Evolutionary conservation across 1,140 invertebrate species (phyloP).

Genomic region (Zaprionus vittiger): DNA sequence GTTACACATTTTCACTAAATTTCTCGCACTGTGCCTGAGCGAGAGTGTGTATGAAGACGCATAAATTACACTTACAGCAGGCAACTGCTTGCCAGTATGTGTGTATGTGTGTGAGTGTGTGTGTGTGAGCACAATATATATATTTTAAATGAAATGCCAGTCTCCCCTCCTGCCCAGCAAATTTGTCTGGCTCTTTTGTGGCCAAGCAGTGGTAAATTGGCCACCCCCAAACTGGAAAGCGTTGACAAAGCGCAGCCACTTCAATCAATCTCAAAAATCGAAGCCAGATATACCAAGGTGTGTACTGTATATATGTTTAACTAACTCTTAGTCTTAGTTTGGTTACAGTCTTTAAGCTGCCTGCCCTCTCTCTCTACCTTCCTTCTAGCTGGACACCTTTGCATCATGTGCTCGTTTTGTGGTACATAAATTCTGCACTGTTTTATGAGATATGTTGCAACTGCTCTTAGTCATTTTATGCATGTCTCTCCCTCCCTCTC

Average conservation of each 20-base stretch:
- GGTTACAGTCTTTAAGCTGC: neutral
- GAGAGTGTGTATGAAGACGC: slow-evolving; percentile 57
- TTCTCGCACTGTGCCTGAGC: slow-evolving; percentile 36
- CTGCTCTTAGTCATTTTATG: neutral
- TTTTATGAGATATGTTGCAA: neutral
- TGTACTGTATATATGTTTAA: neutral
- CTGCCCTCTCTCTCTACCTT: neutral
- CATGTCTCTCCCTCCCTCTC: neutral
- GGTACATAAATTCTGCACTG: slow-evolving; percentile 6
- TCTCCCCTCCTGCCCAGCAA: slow-evolving; percentile 8
- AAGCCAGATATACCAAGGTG: neutral
- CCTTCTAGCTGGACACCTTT: neutral
- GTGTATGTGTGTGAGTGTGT: slow-evolving; percentile 38
- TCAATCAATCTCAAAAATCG: slow-evolving; percentile 40
- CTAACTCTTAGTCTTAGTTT: neutral
- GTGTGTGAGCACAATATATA: slow-evolving; percentile 36
- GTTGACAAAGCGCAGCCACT: slow-evolving; percentile 29
- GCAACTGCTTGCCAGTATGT: slow-evolving; percentile 49
- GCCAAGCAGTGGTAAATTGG: slow-evolving; percentile 69
- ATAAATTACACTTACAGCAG: slow-evolving; percentile 78
- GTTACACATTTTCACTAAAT: slow-evolving; percentile 76
- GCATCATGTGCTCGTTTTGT: neutral
- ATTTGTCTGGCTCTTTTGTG: slow-evolving; percentile 42
- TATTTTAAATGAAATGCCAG: slow-evolving; percentile 71
- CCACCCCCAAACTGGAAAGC: slow-evolving; percentile 5